Percentiles rank a stretch among this genome's conserved stretches.
These are phyloP conservation scores for Nycticryphes semicollaris DNA, from an alignment of 2,113 vertebrate species.

Conservation along the genomic window DNA sequence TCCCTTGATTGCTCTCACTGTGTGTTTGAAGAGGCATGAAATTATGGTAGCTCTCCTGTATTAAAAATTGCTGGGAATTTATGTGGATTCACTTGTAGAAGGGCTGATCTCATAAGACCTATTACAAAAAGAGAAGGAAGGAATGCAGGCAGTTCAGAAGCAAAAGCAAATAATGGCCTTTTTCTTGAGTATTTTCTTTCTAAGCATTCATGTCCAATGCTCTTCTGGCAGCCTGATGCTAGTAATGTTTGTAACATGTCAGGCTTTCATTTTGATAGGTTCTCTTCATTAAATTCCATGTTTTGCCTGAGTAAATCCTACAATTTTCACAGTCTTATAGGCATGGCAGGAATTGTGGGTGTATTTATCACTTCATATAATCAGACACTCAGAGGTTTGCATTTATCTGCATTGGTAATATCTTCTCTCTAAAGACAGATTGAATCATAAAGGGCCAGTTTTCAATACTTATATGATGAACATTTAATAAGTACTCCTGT, in stretches of 20 bases:
- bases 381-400: neutral
- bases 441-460: neutral
- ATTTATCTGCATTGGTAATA: neutral
- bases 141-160: neutral
- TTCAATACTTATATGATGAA: neutral
- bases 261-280: neutral
- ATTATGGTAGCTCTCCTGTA: slow-evolving; percentile 58
- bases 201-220: neutral
- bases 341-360: neutral
- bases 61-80: slow-evolving; percentile 52
- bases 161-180: neutral
- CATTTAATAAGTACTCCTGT: neutral
- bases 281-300: neutral
- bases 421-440: neutral
- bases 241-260: neutral
- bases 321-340: neutral
- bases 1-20: slow-evolving; percentile 73
- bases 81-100: slow-evolving; percentile 14
- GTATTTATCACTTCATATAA: neutral
- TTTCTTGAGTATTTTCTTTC: neutral
- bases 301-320: neutral
- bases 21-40: slow-evolving; percentile 75
- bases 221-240: neutral
- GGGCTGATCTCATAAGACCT: slow-evolving; percentile 25
- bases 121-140: slow-evolving; percentile 18